Evolutionary conservation across 2,888 invertebrate species (phyloP), one percentile per base, ranked within the genome.

Genomic region (Pammene fasciana): DNA sequence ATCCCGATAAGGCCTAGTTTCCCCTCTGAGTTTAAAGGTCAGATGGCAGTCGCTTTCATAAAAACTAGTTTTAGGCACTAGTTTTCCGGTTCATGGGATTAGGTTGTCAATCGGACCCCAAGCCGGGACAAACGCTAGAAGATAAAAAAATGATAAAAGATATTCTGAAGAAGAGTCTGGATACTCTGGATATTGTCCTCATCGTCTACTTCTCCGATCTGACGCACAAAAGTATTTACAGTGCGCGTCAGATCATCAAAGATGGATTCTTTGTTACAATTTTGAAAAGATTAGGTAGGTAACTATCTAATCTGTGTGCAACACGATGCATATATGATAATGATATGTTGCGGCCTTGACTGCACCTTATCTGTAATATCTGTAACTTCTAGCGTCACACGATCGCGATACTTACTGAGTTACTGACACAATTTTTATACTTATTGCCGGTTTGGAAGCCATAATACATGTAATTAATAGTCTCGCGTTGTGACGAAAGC

Each of bases 281-380:
- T 60, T 60, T 41, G 52, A 34, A 54, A 65, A 65, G 75, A 83
- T 78, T 78, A 75, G 72, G 73, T 79, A 75, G 72, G 73, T 79
- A 75, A 81, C 72, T 85, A 87, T 88, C 89, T 90, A 88, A 91
- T 91, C 90, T 81, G 72, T 75, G 75, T 82, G 82, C 80, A 80
- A 78, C 68, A 65, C 80, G 78, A 71, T 79, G 76, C 78, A 76
- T 79, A 26, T 3, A 82, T 78, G 80, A 82, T 82, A 81, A 77
- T 81, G 82, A 83, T 85, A 84, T 78, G 77, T 76, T 54, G 59
- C 78, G 86, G 78, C 90, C 89, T 90, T 89, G 89, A 85, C 83
- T 84, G 79, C 74, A 68, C 75, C 73, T 86, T 87, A 88, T 89
- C 86, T 79, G 54, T 68, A 60, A 65, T 87, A 88, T 89, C 86